Conservation (phyloP, 2,113 vertebrate species). For the Conger conger region DNA sequence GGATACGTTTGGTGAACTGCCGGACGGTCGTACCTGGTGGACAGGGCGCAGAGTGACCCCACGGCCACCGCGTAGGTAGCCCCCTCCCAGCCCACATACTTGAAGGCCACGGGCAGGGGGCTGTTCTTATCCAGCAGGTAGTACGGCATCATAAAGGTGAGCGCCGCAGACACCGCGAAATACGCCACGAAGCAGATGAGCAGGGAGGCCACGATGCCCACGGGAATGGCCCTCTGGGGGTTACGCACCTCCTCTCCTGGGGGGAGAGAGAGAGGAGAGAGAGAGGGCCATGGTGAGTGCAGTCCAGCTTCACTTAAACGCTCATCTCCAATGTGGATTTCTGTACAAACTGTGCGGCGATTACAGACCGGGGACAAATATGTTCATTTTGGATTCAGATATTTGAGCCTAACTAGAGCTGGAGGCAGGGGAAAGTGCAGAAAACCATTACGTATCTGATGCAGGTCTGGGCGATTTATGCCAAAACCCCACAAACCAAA, state of each 20-base stretch:
- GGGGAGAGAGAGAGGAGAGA: not conserved
- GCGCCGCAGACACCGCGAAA: slow-evolving; percentile 87
- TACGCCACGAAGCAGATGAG: slow-evolving; percentile 95
- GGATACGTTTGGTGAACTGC: too few relatives aligned
- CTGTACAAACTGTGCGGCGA: too few relatives aligned
- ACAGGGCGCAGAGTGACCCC: slow-evolving; percentile 90
- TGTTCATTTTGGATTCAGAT: too few relatives aligned
- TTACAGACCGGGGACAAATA: too few relatives aligned
- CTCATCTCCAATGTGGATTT: too few relatives aligned
- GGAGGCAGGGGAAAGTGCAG: too few relatives aligned
- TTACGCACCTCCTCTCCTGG: slow-evolving; percentile 93
- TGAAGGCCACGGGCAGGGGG: slow-evolving; percentile 92
- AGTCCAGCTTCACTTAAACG: too few relatives aligned
- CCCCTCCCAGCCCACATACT: slow-evolving; percentile 83
- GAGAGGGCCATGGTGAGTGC: not conserved
- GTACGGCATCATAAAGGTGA: slow-evolving; percentile 97
- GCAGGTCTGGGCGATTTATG: too few relatives aligned
- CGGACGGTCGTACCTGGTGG: slow-evolving; percentile 91
- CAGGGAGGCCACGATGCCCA: slow-evolving; percentile 91
- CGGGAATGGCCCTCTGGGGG: slow-evolving; percentile 92
- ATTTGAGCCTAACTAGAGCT: too few relatives aligned
- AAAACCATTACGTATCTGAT: too few relatives aligned
- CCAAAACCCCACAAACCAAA: too few relatives aligned
- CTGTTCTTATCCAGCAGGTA: slow-evolving; percentile 85
- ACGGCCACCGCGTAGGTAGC: slow-evolving; percentile 90